phyloP scores from a whole-genome alignment of 2,888 invertebrate genomes.

The Megaustenia siamemsis region DNA sequence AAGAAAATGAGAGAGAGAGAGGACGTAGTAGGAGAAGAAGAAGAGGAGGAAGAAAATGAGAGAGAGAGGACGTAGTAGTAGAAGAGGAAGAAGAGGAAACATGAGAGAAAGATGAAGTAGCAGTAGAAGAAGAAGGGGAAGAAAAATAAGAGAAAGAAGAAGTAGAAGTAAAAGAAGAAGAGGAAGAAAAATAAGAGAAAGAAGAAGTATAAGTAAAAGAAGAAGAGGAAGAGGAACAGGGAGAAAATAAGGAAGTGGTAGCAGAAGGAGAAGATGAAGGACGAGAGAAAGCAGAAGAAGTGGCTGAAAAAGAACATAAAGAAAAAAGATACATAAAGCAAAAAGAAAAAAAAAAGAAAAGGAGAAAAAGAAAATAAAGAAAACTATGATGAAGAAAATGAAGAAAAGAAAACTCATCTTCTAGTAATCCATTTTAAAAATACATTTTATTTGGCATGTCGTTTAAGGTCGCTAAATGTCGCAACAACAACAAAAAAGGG shows the following conservation, averaged over 20 bases:
- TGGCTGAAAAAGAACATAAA: slow-evolving; percentile 29
- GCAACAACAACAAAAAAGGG: too few relatives aligned
- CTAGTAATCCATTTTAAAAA: too few relatives aligned
- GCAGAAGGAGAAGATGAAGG: slow-evolving; percentile 27
- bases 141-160: slow-evolving; percentile 17
- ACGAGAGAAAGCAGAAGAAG: slow-evolving; percentile 36
- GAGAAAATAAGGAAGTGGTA: slow-evolving; percentile 24
- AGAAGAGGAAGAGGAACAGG: slow-evolving; percentile 37
- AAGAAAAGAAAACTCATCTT: slow-evolving; percentile 30
- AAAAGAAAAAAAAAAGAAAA: slow-evolving; percentile 23
- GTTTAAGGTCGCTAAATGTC: too few relatives aligned
- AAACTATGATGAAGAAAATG: slow-evolving; percentile 34
- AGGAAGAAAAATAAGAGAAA: slow-evolving; percentile 10
- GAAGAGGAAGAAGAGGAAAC: too few relatives aligned
- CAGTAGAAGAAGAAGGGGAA: slow-evolving; percentile 26
- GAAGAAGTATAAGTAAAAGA: slow-evolving; percentile 38
- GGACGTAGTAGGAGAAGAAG: too few relatives aligned
- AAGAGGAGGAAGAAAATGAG: slow-evolving; percentile 33
- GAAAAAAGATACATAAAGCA: neutral
- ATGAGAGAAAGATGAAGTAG: slow-evolving; percentile 32
- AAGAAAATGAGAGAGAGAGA: too few relatives aligned
- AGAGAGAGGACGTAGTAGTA: neutral
- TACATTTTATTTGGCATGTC: too few relatives aligned
- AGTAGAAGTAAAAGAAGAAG: neutral
- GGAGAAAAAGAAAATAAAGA: slow-evolving; percentile 32